Evolutionary conservation across 2,888 invertebrate genomes (phyloP), one percentile per base, ranked within the genome.

Genomic region (Pheosia tremula): DNA sequence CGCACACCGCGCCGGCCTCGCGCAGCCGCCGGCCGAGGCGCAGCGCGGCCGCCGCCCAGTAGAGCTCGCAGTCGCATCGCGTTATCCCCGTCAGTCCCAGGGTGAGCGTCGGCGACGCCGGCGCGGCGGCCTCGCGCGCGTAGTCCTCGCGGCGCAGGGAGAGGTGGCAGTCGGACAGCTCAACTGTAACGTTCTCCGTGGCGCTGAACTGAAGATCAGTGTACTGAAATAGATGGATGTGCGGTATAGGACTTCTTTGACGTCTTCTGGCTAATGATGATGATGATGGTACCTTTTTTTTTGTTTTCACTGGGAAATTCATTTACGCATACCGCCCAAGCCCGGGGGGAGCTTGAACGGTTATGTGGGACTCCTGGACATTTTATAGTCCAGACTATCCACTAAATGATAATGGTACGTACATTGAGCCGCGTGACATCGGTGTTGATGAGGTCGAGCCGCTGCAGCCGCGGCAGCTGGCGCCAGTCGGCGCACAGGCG

Each of bases 71-170:
- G 37, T 47, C 43, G 49, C 75, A 71, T 47, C 39, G 56, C 9
- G 72, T 59, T 56, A 62, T 3, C 50, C 3, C 24, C 4, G 3
- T 1, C 62, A 74, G 67, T 57, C 69, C 45, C 61, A 77, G 77
- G 3, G 50, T 50, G 50, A 50, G n/a, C 50, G 50, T 24, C 24
- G 50, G 50, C 8, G 24, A 7, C 7, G 8, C 24, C 24, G 47
- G 47, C 24, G 50, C 8, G 6, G 7, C 24, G 13, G 24, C 24
- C 4, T n/a, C 6, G 6, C 47, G 3, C 47, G 11, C 6, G n/a
- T 47, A 47, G 8, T 50, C 24, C 13, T 50, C 50, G 50, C 50
- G 50, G 8, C 24, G 13, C 8, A 50, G 24, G 8, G 50, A 3
- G 3, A 50, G 7, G 13, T 50, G 4, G 50, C 3, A 24, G 5